Conservation (phyloP, 1,140 invertebrate species). For the Gonatopus flavifemur region DNA sequence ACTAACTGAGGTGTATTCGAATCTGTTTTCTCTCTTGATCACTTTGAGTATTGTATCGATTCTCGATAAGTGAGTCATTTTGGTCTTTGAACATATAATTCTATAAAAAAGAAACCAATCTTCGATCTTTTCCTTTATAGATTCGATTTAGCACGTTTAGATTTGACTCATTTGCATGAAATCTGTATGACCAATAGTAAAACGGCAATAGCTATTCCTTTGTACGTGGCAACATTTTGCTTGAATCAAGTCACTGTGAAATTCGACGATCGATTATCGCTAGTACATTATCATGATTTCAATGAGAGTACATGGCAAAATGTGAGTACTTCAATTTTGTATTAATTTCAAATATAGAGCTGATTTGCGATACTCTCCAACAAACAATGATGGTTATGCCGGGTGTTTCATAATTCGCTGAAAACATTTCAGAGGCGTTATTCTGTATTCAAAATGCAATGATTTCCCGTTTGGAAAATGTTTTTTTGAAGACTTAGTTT, state of each 20-base stretch:
- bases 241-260: conserved; percentile 41
- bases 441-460: too few species aligned
- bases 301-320: conserved; percentile 21
- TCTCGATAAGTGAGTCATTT: conserved; percentile 48
- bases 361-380: too few species aligned
- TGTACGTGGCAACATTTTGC: conserved; percentile 46
- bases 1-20: conserved; percentile 44
- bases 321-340: conserved; percentile 38
- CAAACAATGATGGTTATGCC: too few species aligned
- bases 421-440: too few species aligned
- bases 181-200: conserved; percentile 40
- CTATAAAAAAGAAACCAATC: neutral
- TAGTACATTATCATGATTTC: conserved; percentile 33
- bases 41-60: conserved; percentile 41
- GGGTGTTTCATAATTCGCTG: too few species aligned
- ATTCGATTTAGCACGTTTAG: conserved; percentile 45
- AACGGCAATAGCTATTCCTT: conserved; percentile 38
- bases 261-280: conserved; percentile 40
- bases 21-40: conserved; percentile 45
- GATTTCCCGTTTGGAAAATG: too few species aligned
- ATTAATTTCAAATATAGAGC: too few species aligned
- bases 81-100: neutral
- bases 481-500: too few species aligned
- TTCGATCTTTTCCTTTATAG: conserved; percentile 18
- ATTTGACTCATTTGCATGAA: conserved; percentile 38